A percentile compares a stretch with the other conserved stretches of the same genome.
Evolutionary conservation across 2,888 invertebrate species (phyloP).

Genomic region (Folsomia manolachei): DNA sequence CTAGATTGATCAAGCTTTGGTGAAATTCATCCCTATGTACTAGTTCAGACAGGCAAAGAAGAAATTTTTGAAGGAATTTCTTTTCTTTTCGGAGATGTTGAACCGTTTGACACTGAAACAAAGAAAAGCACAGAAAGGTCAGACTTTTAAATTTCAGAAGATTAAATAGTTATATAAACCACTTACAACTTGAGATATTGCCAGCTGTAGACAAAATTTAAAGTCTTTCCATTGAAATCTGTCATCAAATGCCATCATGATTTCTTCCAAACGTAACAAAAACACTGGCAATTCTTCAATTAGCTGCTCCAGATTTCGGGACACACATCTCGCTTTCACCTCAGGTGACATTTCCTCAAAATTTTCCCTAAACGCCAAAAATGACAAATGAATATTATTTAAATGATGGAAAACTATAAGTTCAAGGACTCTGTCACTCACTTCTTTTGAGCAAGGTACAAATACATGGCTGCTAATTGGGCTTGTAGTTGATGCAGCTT

Average conservation of each 20-base stretch:
- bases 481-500: conserved; percentile 61
- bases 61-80: conserved; percentile 57
- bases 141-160: no score
- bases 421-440: no score
- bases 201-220: conserved; percentile 62
- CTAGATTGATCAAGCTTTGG: conserved; percentile 60
- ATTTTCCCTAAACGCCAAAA: conserved; percentile 58
- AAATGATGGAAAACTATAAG: no score
- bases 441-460: conserved; percentile 61
- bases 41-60: conserved; percentile 60
- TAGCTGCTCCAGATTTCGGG: conserved; percentile 63
- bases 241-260: conserved; percentile 57
- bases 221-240: background rate
- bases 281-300: conserved; percentile 65
- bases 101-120: conserved; percentile 46
- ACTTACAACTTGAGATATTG: conserved; percentile 66
- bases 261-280: conserved; percentile 62
- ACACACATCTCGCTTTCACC: conserved; percentile 63
- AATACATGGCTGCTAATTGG: conserved; percentile 59
- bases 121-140: no score
- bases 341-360: conserved; percentile 63
- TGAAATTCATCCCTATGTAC: conserved; percentile 65
- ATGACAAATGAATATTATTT: background rate
- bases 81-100: conserved; percentile 53
- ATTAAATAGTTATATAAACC: no score